These are phyloP conservation scores for Melanostoma scalare DNA, from an alignment of 2,888 invertebrate species.

Conservation along the genomic window DNA sequence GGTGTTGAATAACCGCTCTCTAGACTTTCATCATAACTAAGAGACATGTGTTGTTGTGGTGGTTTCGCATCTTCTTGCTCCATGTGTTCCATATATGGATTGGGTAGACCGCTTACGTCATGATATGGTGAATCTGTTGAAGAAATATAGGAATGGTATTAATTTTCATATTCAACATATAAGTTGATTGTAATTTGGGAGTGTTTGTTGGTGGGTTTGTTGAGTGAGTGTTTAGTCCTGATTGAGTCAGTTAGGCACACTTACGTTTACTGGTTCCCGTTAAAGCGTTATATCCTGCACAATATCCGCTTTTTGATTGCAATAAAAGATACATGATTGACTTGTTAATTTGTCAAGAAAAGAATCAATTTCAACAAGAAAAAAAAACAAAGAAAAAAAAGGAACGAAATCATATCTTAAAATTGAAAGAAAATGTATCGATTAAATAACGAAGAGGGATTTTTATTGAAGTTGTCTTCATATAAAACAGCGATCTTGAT, in stretches of 20 bases:
- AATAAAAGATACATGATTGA: slow-evolving; percentile 61
- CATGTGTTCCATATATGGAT: slow-evolving; percentile 92
- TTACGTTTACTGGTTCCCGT: slow-evolving; percentile 82
- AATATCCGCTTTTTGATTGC: slow-evolving; percentile 79
- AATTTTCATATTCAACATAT: neutral
- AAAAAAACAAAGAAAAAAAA: too few relatives aligned
- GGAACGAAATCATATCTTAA: too few relatives aligned
- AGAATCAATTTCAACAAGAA: too few relatives aligned
- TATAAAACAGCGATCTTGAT: too few relatives aligned
- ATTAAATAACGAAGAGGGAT: too few relatives aligned
- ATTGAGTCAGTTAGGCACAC: slow-evolving; percentile 72
- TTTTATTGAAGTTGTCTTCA: too few relatives aligned
- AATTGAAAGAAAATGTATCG: too few relatives aligned
- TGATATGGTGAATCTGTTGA: slow-evolving; percentile 93
- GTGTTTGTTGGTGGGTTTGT: slow-evolving; percentile 5
- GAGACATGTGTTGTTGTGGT: slow-evolving; percentile 92
- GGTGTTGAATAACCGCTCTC: slow-evolving; percentile 97
- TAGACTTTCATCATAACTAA: slow-evolving; percentile 95
- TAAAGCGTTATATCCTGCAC: slow-evolving; percentile 82
- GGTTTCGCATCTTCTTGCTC: slow-evolving; percentile 87
- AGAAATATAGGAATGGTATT: slow-evolving; percentile 31
- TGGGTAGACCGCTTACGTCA: slow-evolving; percentile 95
- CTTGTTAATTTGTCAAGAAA: too few relatives aligned
- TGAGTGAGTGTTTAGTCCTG: neutral
- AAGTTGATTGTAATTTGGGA: too few relatives aligned